Evolutionary conservation across 2,888 invertebrate species (phyloP).

Genomic region (Leptura quadrifasciata): DNA sequence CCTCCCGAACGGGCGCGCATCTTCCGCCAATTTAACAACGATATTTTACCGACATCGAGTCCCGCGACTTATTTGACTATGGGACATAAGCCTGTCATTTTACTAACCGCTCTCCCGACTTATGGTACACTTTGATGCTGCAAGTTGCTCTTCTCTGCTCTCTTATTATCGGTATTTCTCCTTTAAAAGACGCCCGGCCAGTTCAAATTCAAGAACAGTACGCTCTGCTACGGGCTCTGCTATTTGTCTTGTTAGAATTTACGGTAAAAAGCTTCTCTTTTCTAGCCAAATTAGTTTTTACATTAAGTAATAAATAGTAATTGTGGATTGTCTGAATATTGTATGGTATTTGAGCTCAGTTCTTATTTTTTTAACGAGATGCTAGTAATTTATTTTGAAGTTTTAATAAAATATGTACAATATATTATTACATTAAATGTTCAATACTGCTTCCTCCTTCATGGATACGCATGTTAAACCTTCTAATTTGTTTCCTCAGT

Average conservation of each 20-base stretch:
- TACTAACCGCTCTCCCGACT: constrained; percentile 61
- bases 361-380: no score
- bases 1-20: constrained; percentile 52
- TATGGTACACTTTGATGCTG: constrained; percentile 61
- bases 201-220: constrained; percentile 24
- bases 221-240: background rate
- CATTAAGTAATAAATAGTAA: no score
- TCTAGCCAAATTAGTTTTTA: no score
- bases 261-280: no score
- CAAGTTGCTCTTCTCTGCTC: constrained; percentile 48
- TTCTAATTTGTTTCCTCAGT: no score
- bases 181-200: constrained; percentile 47
- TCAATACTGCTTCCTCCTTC: no score
- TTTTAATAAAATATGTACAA: no score
- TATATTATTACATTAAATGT: no score
- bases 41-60: constrained; percentile 67
- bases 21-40: constrained; percentile 72
- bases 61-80: constrained; percentile 68
- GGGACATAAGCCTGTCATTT: constrained; percentile 70
- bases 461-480: no score
- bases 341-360: no score
- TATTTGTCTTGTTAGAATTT: constrained; percentile 25
- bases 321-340: no score
- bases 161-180: constrained; percentile 56
- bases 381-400: no score